Evolutionary conservation across 2,888 invertebrate species (phyloP).

Genomic region (Cyaniris semiargus): DNA sequence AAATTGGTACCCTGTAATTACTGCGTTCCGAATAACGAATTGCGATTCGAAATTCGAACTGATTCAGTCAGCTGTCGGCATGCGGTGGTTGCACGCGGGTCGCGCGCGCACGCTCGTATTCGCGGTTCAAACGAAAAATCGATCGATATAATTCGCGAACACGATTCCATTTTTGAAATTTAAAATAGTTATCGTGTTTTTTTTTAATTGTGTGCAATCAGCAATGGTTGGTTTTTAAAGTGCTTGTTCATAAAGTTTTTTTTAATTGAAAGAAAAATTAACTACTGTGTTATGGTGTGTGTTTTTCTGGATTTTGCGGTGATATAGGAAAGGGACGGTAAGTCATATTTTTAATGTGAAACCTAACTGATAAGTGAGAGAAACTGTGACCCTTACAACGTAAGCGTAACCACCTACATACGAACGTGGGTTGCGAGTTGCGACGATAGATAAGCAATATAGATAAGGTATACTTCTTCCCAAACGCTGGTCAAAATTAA

Average conservation of each 20-base stretch:
- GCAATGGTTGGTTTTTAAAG: background rate
- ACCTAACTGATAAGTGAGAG: background rate
- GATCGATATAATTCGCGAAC: constrained; percentile 39
- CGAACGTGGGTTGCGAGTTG: background rate
- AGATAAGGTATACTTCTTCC: constrained; percentile 1
- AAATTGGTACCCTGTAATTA: constrained; percentile 69
- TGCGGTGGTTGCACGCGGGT: constrained; percentile 70
- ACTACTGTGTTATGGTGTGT: constrained; percentile 47
- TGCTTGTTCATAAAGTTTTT: background rate
- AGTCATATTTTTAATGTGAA: constrained; percentile 26
- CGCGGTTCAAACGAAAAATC: constrained; percentile 46
- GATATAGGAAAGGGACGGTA: constrained; percentile 40
- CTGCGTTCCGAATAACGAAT: constrained; percentile 67
- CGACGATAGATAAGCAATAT: constrained; percentile 6
- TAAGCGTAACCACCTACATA: constrained; percentile 14
- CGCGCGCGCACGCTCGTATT: constrained; percentile 66
- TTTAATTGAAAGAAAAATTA: constrained; percentile 29
- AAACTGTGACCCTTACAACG: background rate
- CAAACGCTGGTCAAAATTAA: constrained; percentile 1
- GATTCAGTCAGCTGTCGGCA: constrained; percentile 76
- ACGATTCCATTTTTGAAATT: background rate
- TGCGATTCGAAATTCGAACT: constrained; percentile 51
- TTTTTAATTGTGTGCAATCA: constrained; percentile 8
- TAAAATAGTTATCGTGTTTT: background rate
- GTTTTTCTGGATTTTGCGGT: constrained; percentile 44